Conservation (phyloP, 2,888 invertebrate species). For the Aricia artaxerxes region DNA sequence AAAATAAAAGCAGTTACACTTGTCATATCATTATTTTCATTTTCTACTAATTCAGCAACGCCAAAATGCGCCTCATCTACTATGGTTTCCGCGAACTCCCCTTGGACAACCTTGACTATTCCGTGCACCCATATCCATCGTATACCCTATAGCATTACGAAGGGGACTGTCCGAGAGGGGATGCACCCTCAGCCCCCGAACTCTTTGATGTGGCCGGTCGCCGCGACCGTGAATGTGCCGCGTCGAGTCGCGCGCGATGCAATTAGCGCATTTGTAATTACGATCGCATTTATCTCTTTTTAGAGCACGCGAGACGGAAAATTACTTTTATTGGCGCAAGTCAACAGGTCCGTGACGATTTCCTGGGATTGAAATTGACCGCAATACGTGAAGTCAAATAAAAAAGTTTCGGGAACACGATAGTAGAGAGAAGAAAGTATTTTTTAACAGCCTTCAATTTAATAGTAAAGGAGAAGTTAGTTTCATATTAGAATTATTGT, state of each 20-base stretch:
- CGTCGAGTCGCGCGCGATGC: constrained; percentile 48
- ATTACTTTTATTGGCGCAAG: constrained; percentile 6
- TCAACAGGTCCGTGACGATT: background rate
- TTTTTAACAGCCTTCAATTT: background rate
- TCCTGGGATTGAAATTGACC: background rate
- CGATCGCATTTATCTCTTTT: constrained; percentile 36
- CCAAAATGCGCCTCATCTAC: too few relatives aligned
- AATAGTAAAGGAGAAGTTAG: background rate
- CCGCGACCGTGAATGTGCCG: constrained; percentile 73
- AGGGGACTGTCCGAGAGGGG: constrained; percentile 57
- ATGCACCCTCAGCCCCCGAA: constrained; percentile 46
- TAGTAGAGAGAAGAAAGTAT: background rate
- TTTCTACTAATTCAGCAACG: too few relatives aligned
- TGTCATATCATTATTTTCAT: too few relatives aligned
- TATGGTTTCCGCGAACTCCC: too few relatives aligned
- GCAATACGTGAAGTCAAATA: background rate
- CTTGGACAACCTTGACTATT: background rate
- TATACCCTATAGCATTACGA: constrained; percentile 38
- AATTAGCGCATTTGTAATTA: constrained; percentile 55
- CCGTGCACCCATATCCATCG: constrained; percentile 44
- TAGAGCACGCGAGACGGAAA: constrained; percentile 17
- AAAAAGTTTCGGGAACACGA: background rate
- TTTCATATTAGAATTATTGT: too few relatives aligned
- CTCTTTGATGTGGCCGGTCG: constrained; percentile 72
- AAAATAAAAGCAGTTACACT: too few relatives aligned